Conservation (phyloP, 53 echinoderm and acorn worm species). For the Actinopyga echinites region DNA sequence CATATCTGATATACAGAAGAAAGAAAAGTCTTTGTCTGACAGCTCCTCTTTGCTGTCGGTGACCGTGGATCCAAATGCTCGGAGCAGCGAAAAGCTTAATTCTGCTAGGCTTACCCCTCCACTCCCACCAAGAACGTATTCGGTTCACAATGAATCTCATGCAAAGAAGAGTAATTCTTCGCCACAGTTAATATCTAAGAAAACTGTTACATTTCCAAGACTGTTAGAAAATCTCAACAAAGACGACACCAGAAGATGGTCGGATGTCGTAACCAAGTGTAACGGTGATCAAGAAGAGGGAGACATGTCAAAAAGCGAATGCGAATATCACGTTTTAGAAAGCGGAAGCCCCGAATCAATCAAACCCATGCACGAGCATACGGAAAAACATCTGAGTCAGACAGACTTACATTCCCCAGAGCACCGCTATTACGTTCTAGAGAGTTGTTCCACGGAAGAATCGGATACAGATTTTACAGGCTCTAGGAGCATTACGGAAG, state of each 20-base stretch:
- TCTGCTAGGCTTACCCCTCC: not conserved
- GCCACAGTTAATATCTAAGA: not conserved
- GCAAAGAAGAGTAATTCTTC: not conserved
- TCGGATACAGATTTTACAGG: not conserved
- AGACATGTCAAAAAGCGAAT: too few species aligned
- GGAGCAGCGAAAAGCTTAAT: not conserved
- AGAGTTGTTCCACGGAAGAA: not conserved
- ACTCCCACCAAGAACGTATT: conserved; percentile 29
- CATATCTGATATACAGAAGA: not conserved
- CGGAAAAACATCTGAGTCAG: too few species aligned
- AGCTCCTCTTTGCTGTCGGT: conserved; percentile 20
- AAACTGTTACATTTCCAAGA: not conserved
- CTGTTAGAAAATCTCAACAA: not conserved
- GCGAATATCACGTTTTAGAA: too few species aligned
- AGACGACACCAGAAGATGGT: not conserved
- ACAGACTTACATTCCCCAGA: too few species aligned
- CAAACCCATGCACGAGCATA: too few species aligned
- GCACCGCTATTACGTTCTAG: not conserved
- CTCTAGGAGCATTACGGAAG: not conserved
- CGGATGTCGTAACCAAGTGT: not conserved
- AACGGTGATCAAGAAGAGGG: not conserved
- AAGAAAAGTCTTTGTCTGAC: not conserved
- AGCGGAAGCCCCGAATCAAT: too few species aligned
- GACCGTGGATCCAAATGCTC: not conserved
- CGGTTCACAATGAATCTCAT: not conserved